Percentiles rank a stretch among this genome's conserved stretches.
phyloP scores from a whole-genome alignment of 2,113 vertebrate genomes.

The Mormyrus lacerda region DNA sequence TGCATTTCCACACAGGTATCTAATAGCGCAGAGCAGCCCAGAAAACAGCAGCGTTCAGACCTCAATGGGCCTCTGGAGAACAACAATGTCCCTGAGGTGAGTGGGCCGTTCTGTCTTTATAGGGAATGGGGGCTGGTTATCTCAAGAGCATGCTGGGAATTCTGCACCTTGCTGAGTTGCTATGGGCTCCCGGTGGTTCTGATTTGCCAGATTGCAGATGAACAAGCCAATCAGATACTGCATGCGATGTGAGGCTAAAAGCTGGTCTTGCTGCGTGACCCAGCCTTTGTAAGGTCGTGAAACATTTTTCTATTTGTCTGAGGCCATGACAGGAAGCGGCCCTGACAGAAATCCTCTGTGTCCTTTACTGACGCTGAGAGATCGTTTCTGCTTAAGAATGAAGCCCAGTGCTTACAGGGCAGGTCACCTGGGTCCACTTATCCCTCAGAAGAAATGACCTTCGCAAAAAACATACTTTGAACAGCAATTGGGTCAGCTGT shows the following conservation, averaged over 20 bases:
- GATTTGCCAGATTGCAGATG: background rate
- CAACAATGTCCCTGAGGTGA: constrained; percentile 86
- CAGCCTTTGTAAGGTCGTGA: background rate
- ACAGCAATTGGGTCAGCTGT: background rate
- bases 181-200: background rate
- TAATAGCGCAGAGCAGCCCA: constrained; percentile 77
- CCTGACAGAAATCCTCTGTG: background rate
- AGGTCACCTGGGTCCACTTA: background rate
- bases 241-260: background rate
- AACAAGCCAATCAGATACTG: background rate
- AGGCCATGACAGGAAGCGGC: background rate
- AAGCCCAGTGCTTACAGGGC: background rate
- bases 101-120: constrained; percentile 6
- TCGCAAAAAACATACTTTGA: background rate
- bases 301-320: background rate
- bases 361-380: background rate
- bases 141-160: background rate
- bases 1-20: constrained; percentile 65
- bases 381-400: background rate
- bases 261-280: background rate
- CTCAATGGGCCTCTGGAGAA: constrained; percentile 89
- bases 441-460: background rate
- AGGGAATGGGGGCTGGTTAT: background rate
- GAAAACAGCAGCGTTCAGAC: constrained; percentile 93
- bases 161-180: background rate